A percentile compares a stretch with the other conserved stretches of the same genome.
Conservation (phyloP, 2,888 invertebrate species). For the Clanis bilineata region DNA sequence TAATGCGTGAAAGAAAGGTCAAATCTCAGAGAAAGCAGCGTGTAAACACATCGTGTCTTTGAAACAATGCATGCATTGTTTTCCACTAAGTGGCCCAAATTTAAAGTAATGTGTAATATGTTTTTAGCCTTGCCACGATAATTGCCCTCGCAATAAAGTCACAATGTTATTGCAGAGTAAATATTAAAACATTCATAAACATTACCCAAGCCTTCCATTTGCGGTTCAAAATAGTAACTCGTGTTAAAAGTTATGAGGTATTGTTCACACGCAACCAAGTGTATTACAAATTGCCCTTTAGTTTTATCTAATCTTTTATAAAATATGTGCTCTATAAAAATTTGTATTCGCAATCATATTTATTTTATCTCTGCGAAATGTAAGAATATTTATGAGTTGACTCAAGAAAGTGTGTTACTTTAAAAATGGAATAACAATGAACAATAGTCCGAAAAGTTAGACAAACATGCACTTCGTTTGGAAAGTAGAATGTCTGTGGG, state of each 20-base stretch:
- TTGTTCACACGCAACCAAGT: background rate
- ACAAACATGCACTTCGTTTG: background rate
- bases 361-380: background rate
- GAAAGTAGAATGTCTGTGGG: background rate
- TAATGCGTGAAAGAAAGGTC: slow-evolving; percentile 64
- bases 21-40: slow-evolving; percentile 64
- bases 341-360: background rate
- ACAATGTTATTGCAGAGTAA: slow-evolving; percentile 12
- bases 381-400: background rate
- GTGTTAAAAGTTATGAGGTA: background rate
- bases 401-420: background rate
- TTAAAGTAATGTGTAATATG: slow-evolving; percentile 40
- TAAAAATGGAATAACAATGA: background rate
- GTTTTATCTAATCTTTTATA: background rate
- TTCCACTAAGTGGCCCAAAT: slow-evolving; percentile 64
- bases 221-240: no score
- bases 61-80: slow-evolving; percentile 79
- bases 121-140: slow-evolving; percentile 47
- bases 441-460: slow-evolving; percentile 4
- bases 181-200: background rate
- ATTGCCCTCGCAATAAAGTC: slow-evolving; percentile 27
- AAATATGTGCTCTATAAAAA: background rate
- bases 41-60: slow-evolving; percentile 61
- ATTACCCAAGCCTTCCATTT: background rate
- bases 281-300: slow-evolving; percentile 4